Base-by-base conservation (phyloP, 2,888 invertebrate species). In the Drosophila melanosoma region DNA sequence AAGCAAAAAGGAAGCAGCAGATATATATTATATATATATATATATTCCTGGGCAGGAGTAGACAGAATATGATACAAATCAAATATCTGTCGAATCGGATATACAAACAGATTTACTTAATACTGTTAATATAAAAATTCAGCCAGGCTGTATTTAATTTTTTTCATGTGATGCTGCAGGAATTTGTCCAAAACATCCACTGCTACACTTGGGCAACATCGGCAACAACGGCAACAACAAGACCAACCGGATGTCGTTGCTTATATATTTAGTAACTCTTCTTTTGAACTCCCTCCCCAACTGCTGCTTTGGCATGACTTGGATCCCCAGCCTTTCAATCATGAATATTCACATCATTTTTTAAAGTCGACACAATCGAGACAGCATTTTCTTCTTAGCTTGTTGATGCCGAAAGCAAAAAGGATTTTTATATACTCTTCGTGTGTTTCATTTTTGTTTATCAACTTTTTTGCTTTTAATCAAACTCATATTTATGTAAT, bases 241-340 rank as follows among this genome's bases (percentile, higher is more conserved):
- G 32, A 58, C 33, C 35, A 57, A 78, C 78, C 80, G 80, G 78
- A 80, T 78, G 80, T 58, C 63, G 75, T 76, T 79, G 76, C 80
- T 53, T 64, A 42, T 61, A 26, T 54, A 29, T 17, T 54, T 29
- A 26, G 15, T 17, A 15, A 23, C 35, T 51, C 17, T 53, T 57
- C 38, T 68, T 56, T 35, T 38, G 38, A 45, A 36, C 40, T 59
- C 17, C 38, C 29, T 53, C 38, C 40, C 35, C 53, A 40, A 15
- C 59, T 17, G 60, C 57, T 48, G 60, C 57, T 57, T 64, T 20
- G 52, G 42, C 49, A 33, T 11, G 40, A 49, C 60, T 69, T 32
- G 40, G 35, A 4, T 53, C 33, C 56, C 35, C 15, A 38, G 56
- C 45, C 74, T 49, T 51, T 54, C 69, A 61, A 76, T 75, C 77